Conservation (phyloP, 2,113 vertebrate species). For the Gadus macrocephalus region DNA sequence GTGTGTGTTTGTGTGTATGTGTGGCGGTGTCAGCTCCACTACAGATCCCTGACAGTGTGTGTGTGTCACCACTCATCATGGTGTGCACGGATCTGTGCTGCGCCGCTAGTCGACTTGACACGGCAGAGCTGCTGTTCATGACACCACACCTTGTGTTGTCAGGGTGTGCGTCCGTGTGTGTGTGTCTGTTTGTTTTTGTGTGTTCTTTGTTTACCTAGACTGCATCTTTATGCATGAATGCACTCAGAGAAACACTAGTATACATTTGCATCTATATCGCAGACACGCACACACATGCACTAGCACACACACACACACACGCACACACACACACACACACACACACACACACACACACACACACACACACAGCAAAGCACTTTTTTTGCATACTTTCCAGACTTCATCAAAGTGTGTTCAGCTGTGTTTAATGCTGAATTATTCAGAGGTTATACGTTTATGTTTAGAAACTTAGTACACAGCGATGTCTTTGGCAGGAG, state of each 20-base stretch:
- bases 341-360: too few relatives aligned
- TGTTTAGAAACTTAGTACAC: too few relatives aligned
- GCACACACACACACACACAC: conserved; percentile 10
- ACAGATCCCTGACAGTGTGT: background rate
- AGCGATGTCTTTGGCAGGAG: too few relatives aligned
- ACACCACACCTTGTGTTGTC: background rate
- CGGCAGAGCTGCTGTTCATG: background rate
- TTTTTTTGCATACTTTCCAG: too few relatives aligned
- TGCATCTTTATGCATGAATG: background rate
- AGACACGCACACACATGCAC: background rate
- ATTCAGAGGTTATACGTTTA: too few relatives aligned
- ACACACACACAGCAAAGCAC: too few relatives aligned
- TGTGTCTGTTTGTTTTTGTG: background rate
- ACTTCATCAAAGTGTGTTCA: too few relatives aligned
- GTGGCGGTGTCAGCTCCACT: background rate
- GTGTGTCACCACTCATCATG: background rate
- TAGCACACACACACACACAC: background rate
- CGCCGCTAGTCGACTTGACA: background rate
- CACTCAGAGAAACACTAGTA: too few relatives aligned
- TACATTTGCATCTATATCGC: too few relatives aligned
- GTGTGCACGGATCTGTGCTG: background rate
- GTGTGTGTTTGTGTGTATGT: background rate
- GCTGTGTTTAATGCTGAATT: too few relatives aligned
- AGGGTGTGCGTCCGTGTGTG: conserved; percentile 11
- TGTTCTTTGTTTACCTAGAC: background rate